phyloP scores from a whole-genome alignment of 2,113 vertebrate species.

The Crotalus tigris region DNA sequence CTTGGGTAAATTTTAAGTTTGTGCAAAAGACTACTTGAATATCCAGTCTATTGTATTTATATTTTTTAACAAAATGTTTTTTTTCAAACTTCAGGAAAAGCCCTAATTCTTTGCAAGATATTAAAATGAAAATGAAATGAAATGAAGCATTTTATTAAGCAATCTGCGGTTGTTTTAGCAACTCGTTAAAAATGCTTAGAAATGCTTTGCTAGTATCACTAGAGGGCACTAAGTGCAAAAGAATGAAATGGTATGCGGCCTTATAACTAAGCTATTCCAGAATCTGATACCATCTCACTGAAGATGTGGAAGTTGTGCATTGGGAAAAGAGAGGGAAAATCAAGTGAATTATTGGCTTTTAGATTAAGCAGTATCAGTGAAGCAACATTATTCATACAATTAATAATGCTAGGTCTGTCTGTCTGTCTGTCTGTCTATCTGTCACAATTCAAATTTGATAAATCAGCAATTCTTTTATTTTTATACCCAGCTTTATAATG shows the following conservation, averaged over 20 bases:
- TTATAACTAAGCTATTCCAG: background rate
- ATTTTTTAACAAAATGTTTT: background rate
- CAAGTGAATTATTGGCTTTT: background rate
- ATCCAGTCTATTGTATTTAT: background rate
- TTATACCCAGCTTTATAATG: background rate
- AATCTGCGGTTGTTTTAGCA: background rate
- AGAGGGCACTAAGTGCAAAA: slow-evolving; percentile 72
- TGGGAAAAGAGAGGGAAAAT: background rate
- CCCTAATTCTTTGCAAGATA: background rate
- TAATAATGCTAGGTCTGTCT: background rate
- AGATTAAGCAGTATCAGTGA: background rate
- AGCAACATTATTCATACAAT: background rate
- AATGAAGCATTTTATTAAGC: background rate
- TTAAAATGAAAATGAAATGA: background rate
- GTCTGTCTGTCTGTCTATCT: background rate
- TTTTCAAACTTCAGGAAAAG: background rate
- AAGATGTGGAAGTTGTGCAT: background rate
- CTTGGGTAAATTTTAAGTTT: background rate
- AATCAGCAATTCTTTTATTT: background rate
- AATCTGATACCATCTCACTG: background rate
- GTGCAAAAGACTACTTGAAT: background rate
- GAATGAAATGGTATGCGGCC: background rate
- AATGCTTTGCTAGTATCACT: slow-evolving; percentile 42
- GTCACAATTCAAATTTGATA: background rate
- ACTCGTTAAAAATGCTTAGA: background rate